Evolutionary conservation across 2,888 invertebrate genomes (phyloP).

Genomic region (Rhorus exstirpatorius): DNA sequence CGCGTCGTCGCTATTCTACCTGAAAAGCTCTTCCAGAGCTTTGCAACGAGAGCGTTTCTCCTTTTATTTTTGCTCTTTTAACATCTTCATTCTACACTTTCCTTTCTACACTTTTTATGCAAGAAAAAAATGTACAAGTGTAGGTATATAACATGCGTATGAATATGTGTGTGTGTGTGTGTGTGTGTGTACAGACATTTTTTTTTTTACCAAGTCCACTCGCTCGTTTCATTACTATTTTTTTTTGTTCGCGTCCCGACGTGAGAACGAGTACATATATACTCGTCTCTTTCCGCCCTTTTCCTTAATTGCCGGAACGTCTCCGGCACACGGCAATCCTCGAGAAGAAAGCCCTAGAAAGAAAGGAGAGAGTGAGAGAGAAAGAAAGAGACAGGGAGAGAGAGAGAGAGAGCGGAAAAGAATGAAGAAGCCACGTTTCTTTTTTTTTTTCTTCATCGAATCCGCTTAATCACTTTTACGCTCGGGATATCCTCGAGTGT

Average conservation of each 20-base stretch:
- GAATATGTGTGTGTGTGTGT: too few species aligned
- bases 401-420: background rate
- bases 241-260: conserved; percentile 31
- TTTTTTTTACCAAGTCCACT: conserved; percentile 4
- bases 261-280: conserved; percentile 50
- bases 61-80: conserved; percentile 42
- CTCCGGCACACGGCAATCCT: conserved; percentile 35
- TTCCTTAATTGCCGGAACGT: conserved; percentile 60
- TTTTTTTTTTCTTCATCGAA: conserved; percentile 19
- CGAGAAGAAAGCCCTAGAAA: conserved; percentile 7
- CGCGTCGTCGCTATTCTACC: background rate
- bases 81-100: conserved; percentile 18
- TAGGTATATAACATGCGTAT: conserved; percentile 14
- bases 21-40: conserved; percentile 35
- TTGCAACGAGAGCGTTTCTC: conserved; percentile 63
- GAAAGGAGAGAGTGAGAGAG: background rate
- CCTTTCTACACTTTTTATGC: conserved; percentile 3
- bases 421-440: background rate
- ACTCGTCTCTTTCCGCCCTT: conserved; percentile 13
- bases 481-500: conserved; percentile 42
- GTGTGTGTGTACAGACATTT: background rate
- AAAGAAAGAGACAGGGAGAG: background rate
- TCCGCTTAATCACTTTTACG: conserved; percentile 61
- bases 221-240: conserved; percentile 44
- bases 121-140: background rate